phyloP scores from a whole-genome alignment of 1,140 invertebrate species.

The Teleogryllus occipitalis region DNA sequence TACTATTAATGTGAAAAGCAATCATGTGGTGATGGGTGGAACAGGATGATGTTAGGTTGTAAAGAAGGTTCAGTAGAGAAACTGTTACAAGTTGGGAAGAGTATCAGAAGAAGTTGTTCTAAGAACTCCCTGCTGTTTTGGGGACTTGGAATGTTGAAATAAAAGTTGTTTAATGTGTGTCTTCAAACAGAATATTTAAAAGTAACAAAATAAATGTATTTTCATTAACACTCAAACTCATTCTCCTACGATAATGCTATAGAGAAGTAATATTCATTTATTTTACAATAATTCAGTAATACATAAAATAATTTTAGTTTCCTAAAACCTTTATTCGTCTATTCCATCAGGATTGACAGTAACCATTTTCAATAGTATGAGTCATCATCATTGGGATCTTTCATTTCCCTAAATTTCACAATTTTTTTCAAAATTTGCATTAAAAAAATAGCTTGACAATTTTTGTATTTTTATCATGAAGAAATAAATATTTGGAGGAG shows the following conservation, averaged over 20 bases:
- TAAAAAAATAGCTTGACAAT: too few relatives aligned
- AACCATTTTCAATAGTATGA: neutral
- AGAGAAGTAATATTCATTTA: too few relatives aligned
- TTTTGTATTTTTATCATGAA: too few relatives aligned
- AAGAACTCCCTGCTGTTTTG: neutral
- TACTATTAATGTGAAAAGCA: constrained; percentile 1
- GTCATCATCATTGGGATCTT: neutral
- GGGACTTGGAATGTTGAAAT: neutral
- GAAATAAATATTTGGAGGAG: neutral
- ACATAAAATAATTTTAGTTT: neutral
- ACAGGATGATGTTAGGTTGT: neutral
- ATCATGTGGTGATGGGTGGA: neutral
- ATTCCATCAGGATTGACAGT: neutral
- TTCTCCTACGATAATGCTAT: too few relatives aligned
- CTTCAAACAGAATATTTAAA: neutral
- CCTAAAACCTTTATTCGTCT: neutral
- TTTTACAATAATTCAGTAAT: too few relatives aligned
- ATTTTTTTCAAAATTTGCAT: too few relatives aligned
- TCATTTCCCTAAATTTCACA: neutral
- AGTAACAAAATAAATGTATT: neutral
- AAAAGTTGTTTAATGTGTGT: constrained; percentile 1
- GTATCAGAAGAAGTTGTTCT: neutral
- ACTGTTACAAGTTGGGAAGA: neutral
- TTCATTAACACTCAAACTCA: neutral
- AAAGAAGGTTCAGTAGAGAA: neutral